Evolutionary conservation across 1,140 invertebrate species (phyloP), one percentile per base, ranked within the genome.

Genomic region (Drosophila pallidifrons): DNA sequence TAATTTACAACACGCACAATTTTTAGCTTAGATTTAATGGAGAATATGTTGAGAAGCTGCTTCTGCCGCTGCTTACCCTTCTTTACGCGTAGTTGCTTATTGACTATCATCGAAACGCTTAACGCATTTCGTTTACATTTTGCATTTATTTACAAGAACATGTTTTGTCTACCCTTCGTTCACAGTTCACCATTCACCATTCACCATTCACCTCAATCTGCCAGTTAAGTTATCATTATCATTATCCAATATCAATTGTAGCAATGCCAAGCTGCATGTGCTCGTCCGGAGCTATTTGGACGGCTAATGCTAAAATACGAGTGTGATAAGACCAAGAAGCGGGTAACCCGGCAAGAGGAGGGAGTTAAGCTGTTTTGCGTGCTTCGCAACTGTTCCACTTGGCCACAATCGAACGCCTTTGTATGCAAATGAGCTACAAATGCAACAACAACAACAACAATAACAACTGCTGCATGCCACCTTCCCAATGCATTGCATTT

Each of bases 1-100:
- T 60, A 67, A 81, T 86, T 86, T 86, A 86, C 82, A 86, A 86
- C 82, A 86, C 82, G 72, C 79, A 86, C 82, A 86, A 86, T 55
- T 73, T 73, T 87, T 86, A 51, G 47, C 82, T 86, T 86, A 86
- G 55, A 82, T 25, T 67, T 81, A 71, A 71, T 85, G 74, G 75
- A 81, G 82, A 78, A 64, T 86, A 86, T 77, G 65, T 68, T 66
- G 54, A 68, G 60, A 81, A 74, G 55, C 35, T 58, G 49, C 55
- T 55, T 61, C 60, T 60, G 46, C 28, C 28, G 16, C 16, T 59
- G 25, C 59, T 35, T 49, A 28, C 47, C 10, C 20, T 32, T 54
- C 41, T 47, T 60, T 72, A 41, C 35, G 46, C 57, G 57, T 66
- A 60, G 41, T 41, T 68, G 20, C 57, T 68, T 71, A 47, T 11